phyloP scores from a whole-genome alignment of 2,113 vertebrate species.

The Nibea coibor region DNA sequence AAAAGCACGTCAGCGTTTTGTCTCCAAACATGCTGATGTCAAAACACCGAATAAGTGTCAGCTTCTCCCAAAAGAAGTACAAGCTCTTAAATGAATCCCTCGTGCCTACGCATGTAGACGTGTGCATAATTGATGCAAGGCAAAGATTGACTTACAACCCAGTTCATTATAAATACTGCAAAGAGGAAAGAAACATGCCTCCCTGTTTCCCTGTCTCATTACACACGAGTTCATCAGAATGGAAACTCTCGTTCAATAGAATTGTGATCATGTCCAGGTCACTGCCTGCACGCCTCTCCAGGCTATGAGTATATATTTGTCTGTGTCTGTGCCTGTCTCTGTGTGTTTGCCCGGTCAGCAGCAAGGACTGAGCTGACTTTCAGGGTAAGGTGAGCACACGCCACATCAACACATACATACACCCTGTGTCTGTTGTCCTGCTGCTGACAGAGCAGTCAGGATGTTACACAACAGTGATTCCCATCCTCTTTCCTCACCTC shows the following conservation, averaged over 20 bases:
- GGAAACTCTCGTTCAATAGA: conserved; percentile 69
- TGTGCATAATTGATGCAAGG: conserved; percentile 52
- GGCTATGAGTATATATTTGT: conserved; percentile 37
- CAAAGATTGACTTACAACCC: conserved; percentile 40
- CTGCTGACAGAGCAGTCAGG: conserved; percentile 71
- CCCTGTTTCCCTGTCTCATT: conserved; percentile 16
- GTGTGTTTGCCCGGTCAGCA: conserved; percentile 28
- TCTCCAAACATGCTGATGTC: conserved; percentile 5
- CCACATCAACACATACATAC: neutral
- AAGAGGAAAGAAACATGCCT: conserved; percentile 15
- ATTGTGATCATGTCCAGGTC: conserved; percentile 73
- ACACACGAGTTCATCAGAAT: conserved; percentile 47
- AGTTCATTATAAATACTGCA: conserved; percentile 43
- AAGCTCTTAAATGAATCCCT: neutral
- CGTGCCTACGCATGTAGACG: neutral
- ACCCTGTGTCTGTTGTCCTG: conserved; percentile 35
- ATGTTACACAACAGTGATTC: conserved; percentile 71
- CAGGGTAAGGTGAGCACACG: conserved; percentile 3
- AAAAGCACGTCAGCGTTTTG: neutral
- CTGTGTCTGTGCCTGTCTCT: conserved; percentile 30
- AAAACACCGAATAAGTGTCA: neutral
- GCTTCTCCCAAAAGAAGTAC: neutral
- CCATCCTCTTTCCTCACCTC: conserved; percentile 55
- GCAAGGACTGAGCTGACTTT: conserved; percentile 7
- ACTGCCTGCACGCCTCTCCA: conserved; percentile 52